Evolutionary conservation across 2,888 invertebrate species (phyloP), one percentile per base, ranked within the genome.

Genomic region (Agriotes lineatus): DNA sequence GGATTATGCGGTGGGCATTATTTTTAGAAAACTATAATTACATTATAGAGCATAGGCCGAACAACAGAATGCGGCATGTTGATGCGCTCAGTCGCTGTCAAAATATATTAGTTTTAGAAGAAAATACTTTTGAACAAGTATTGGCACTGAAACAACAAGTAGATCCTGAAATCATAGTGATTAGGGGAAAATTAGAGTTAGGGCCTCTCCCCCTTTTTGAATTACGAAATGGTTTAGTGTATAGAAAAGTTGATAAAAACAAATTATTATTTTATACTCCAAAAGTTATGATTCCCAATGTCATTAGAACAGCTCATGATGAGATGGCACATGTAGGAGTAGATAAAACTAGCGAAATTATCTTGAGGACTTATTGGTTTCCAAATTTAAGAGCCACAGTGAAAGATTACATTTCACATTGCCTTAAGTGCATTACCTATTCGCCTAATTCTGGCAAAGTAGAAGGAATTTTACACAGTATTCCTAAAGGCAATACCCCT

Each of bases 1-100:
- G 77, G 30, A 80, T 81, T 39, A 48, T 70, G 12, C 19, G 80
- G 20, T 81, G 80, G 81, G 70, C 74, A 42, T 57, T 78, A 7
- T 12, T 12, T 4, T 37, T 45, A 2, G 45, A 48, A 33, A 78
- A 63, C 44, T 63, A 12, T 18, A 37, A 42, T 42, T 54, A 22
- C 9, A 20, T 4, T 1, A 18, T 22, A 3, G 39, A 50, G 6
- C 35, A 50, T 37, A 30, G 54, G 12, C 6, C 20, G 5, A 14
- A 30, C 3, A n/a, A 22, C 12, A 25, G 18, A 14, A 59, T 45
- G 59, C 3, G n/a, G 4, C 56, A 63, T 44, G 63, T 54, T 2
- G 54, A 63, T 54, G 56, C 44, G 2, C 12, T 64, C 10, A 62
- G 62, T 39, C 19, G 63, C 14, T 39, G 25, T 42, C 9, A 35